Evolutionary conservation across 2,797 vertebrate genomes (phyloP).

Genomic region (Tokudaia tokunoshimensis): DNA sequence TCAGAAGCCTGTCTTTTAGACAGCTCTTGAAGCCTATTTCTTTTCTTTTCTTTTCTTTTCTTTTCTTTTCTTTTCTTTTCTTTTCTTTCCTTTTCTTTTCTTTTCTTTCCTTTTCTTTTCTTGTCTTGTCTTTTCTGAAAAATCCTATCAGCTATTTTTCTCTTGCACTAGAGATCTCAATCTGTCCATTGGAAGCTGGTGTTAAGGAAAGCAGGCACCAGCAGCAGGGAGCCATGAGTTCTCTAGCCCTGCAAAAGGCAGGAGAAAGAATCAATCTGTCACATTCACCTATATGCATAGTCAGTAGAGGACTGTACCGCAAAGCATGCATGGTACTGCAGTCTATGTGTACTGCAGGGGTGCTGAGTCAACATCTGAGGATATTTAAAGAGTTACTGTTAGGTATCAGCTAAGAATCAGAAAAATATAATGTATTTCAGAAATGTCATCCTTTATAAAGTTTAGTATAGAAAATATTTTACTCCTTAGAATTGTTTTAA

Average conservation of each 20-base stretch:
- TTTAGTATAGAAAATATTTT: conserved; percentile 8
- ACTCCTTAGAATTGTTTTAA: not conserved
- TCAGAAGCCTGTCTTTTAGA: not conserved
- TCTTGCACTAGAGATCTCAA: not conserved
- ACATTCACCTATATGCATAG: not conserved
- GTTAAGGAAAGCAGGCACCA: not conserved
- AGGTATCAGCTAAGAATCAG: not conserved
- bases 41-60: not conserved
- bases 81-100: too few relatives aligned
- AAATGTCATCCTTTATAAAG: conserved; percentile 13
- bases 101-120: not conserved
- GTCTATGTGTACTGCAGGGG: too few relatives aligned
- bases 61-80: not conserved
- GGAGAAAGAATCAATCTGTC: not conserved
- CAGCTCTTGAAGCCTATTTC: not conserved
- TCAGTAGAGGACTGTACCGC: not conserved
- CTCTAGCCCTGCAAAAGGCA: not conserved
- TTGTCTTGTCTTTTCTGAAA: not conserved
- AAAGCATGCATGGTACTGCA: not conserved
- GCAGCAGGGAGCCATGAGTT: not conserved
- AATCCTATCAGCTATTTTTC: not conserved
- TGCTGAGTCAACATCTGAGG: not conserved
- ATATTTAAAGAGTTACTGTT: not conserved
- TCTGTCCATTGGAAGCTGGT: not conserved
- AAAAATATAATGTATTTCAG: not conserved